These are phyloP conservation scores for Pagetopsis macropterus DNA, from an alignment of 2,797 vertebrate species.

Conservation along the genomic window DNA sequence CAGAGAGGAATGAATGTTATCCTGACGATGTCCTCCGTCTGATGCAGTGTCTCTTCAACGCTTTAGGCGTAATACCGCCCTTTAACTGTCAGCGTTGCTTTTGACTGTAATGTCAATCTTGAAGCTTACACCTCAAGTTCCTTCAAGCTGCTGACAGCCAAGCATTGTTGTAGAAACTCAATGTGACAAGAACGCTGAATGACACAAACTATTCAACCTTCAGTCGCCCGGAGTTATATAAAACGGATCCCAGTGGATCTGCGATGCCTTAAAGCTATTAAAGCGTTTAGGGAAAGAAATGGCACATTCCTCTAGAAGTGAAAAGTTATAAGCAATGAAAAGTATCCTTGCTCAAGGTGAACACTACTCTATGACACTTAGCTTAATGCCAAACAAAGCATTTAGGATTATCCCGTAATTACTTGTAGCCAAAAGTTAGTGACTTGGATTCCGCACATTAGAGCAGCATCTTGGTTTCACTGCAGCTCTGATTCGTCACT, in stretches of 20 bases:
- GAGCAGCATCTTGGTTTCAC: slow-evolving; percentile 37
- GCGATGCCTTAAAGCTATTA: slow-evolving; percentile 2
- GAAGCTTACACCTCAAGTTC: slow-evolving; percentile 25
- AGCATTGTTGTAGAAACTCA: slow-evolving; percentile 32
- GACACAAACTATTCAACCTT: slow-evolving; percentile 43
- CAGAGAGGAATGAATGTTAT: slow-evolving; percentile 20
- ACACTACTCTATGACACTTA: neutral
- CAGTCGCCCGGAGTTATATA: slow-evolving; percentile 12
- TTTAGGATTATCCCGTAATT: neutral
- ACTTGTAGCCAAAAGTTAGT: neutral
- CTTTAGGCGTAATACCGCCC: slow-evolving; percentile 15
- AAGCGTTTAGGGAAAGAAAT: neutral
- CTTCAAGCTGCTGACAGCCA: slow-evolving; percentile 38
- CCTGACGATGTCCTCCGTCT: slow-evolving; percentile 16
- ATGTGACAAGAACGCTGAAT: slow-evolving; percentile 30
- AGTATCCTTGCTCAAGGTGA: neutral
- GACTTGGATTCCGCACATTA: slow-evolving; percentile 9
- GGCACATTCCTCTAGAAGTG: neutral
- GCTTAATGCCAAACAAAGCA: neutral
- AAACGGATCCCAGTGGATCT: slow-evolving; percentile 19
- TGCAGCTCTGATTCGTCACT: slow-evolving; percentile 57
- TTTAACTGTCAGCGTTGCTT: slow-evolving; percentile 38
- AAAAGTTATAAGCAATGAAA: neutral
- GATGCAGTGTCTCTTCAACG: slow-evolving; percentile 17
- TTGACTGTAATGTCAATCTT: slow-evolving; percentile 36